These are phyloP conservation scores for Amphilophus citrinellus DNA, from an alignment of 2,113 vertebrate species.

Conservation along the genomic window DNA sequence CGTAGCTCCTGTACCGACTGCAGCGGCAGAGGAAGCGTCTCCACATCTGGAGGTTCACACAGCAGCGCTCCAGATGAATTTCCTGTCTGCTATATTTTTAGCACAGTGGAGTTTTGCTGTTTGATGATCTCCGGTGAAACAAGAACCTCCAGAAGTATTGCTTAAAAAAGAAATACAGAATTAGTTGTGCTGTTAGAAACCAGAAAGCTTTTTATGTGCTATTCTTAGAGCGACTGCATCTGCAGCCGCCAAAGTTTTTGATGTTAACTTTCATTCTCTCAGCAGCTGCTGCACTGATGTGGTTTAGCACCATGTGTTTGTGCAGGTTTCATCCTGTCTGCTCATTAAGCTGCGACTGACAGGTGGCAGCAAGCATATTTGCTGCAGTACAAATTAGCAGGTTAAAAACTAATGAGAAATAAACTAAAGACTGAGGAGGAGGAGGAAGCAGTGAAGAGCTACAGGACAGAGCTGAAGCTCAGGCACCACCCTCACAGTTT, in stretches of 20 bases:
- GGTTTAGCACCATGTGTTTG: background rate
- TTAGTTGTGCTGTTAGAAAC: background rate
- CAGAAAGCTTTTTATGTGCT: conserved; percentile 5
- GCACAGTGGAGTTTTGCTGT: background rate
- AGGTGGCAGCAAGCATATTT: background rate
- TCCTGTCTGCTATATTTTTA: background rate
- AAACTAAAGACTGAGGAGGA: background rate
- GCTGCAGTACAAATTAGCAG: background rate
- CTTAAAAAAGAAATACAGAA: background rate
- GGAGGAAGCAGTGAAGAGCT: background rate
- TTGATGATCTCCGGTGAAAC: conserved; percentile 6
- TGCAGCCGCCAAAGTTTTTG: background rate
- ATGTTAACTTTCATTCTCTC: background rate
- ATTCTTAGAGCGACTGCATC: conserved; percentile 1
- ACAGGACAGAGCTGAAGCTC: background rate
- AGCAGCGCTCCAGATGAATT: background rate
- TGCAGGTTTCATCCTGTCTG: background rate
- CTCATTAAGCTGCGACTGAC: background rate
- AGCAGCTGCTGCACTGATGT: background rate
- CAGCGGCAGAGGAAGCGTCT: background rate
- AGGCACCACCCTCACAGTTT: background rate
- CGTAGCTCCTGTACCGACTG: background rate
- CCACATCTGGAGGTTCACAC: background rate
- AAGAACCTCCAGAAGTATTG: background rate
- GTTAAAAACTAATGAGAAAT: background rate